A percentile compares a stretch with the other conserved stretches of the same genome.
Evolutionary conservation across 2,113 vertebrate species (phyloP).

Genomic region (Vicugna pacos): DNA sequence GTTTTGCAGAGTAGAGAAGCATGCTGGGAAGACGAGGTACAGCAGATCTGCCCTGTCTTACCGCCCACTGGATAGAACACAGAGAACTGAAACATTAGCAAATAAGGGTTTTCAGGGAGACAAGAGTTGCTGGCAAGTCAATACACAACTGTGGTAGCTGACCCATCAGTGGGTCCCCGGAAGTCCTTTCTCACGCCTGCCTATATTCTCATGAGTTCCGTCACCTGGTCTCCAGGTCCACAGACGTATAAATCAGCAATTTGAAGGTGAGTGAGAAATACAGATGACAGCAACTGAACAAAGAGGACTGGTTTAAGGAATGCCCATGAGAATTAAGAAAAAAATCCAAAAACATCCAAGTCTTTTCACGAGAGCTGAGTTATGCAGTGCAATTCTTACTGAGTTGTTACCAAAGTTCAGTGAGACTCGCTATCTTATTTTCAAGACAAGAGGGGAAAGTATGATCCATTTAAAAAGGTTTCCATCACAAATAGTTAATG

Average conservation of each 20-base stretch:
- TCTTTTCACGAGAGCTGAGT: background rate
- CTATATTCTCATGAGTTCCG: background rate
- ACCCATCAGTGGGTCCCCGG: rapidly evolving
- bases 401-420: background rate
- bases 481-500: constrained; percentile 41
- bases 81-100: background rate
- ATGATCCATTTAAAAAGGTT: background rate
- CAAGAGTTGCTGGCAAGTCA: background rate
- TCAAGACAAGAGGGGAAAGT: background rate
- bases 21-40: background rate
- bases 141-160: background rate
- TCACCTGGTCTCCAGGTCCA: background rate
- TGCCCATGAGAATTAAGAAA: background rate
- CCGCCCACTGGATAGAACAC: background rate
- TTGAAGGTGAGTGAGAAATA: background rate
- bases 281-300: background rate
- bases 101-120: background rate
- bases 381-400: background rate
- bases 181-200: background rate
- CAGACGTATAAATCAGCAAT: background rate
- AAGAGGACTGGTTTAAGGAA: background rate
- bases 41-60: background rate
- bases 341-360: background rate
- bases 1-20: background rate
- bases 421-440: background rate